These are phyloP conservation scores for Sialis lutaria DNA, from an alignment of 2,888 invertebrate species.

Conservation along the genomic window DNA sequence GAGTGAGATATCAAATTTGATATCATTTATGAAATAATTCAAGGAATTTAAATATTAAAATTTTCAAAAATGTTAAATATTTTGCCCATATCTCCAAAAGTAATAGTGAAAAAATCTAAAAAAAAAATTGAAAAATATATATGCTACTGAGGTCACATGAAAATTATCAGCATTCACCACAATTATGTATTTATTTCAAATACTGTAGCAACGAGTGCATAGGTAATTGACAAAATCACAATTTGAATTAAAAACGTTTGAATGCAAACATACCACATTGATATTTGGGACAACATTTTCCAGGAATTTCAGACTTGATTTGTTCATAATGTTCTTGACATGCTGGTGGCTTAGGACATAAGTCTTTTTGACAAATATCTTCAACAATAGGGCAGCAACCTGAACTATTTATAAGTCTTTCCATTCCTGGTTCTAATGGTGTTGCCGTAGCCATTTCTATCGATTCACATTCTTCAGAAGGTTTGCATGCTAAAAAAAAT, in stretches of 20 bases:
- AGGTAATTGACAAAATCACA: neutral
- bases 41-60: no score
- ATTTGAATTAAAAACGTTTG: neutral
- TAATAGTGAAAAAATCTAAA: no score
- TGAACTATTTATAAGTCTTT: conserved; percentile 32
- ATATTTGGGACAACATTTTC: conserved; percentile 46
- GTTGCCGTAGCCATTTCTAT: conserved; percentile 22
- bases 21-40: no score
- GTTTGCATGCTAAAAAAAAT: conserved; percentile 45
- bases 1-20: no score
- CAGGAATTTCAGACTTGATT: conserved; percentile 15
- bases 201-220: neutral
- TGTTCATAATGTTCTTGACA: conserved; percentile 42
- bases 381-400: conserved; percentile 56
- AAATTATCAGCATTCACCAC: no score
- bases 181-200: neutral
- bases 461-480: conserved; percentile 46
- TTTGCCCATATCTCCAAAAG: no score
- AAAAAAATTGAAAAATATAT: no score
- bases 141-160: no score
- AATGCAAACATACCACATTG: conserved; percentile 38
- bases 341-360: conserved; percentile 39
- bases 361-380: conserved; percentile 39
- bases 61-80: no score
- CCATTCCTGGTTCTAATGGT: conserved; percentile 42